Percentiles rank a stretch among this genome's conserved stretches.
Evolutionary conservation across 2,113 vertebrate species (phyloP).

Genomic region (rat (Rattus norvegicus)): DNA sequence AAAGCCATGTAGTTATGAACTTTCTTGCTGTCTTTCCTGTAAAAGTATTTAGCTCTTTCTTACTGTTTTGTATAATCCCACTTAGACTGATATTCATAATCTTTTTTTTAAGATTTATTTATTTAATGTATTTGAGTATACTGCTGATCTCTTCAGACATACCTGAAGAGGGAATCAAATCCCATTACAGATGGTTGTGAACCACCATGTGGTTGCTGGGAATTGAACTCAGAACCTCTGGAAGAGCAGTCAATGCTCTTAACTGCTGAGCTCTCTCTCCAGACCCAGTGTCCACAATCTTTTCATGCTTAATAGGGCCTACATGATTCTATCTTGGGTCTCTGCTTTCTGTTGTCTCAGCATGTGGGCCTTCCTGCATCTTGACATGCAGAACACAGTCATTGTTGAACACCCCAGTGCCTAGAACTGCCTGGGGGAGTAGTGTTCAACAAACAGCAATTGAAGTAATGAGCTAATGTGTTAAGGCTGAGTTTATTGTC

Average conservation of each 20-base stretch:
- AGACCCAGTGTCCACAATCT: not conserved
- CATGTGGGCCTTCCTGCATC: not conserved
- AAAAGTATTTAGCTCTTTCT: not conserved
- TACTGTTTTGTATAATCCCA: constrained; percentile 17
- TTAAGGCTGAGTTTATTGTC: constrained; percentile 11
- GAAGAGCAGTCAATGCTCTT: too few species aligned
- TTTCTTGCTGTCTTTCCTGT: not conserved
- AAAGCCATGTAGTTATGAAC: not conserved
- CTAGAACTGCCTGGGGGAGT: not conserved
- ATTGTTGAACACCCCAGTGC: not conserved
- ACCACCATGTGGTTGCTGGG: too few species aligned
- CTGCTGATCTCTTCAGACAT: too few species aligned
- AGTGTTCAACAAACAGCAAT: not conserved
- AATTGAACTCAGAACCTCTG: too few species aligned
- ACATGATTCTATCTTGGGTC: not conserved
- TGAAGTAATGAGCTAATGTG: not conserved
- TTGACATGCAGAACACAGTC: not conserved
- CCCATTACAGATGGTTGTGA: too few species aligned
- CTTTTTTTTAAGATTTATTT: too few species aligned
- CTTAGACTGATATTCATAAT: not conserved
- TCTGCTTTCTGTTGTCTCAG: not conserved
- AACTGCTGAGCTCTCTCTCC: too few species aligned
- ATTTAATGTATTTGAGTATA: too few species aligned
- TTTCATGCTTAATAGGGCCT: not conserved
- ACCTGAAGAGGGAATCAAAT: too few species aligned